These are phyloP conservation scores for Chrysomela aeneicollis DNA, from an alignment of 2,888 invertebrate species.

Conservation along the genomic window DNA sequence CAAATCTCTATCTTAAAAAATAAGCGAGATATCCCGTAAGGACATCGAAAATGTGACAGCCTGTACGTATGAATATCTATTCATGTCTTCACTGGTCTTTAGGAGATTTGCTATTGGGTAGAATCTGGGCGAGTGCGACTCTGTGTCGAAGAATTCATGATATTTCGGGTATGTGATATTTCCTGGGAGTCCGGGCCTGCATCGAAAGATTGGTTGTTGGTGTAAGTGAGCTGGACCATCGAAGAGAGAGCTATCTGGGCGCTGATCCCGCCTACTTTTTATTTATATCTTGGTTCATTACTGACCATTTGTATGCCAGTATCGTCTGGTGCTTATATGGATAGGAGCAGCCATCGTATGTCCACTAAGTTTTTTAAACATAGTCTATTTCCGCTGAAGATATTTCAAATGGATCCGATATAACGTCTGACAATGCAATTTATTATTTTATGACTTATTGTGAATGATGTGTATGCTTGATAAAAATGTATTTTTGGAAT, in stretches of 20 bases:
- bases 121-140: background rate
- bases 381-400: constrained; percentile 58
- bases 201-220: constrained; percentile 4
- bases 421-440: constrained; percentile 53
- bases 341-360: constrained; percentile 59
- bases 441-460: constrained; percentile 56
- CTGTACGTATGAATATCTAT: too few species aligned
- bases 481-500: constrained; percentile 15
- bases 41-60: too few species aligned
- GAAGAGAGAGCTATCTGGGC: constrained; percentile 26
- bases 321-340: constrained; percentile 60
- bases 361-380: constrained; percentile 55
- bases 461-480: constrained; percentile 45
- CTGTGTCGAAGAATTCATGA: background rate
- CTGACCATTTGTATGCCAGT: constrained; percentile 59
- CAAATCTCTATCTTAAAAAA: too few species aligned
- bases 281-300: constrained; percentile 59
- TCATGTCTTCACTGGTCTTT: too few species aligned
- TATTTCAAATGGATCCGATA: constrained; percentile 55
- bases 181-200: constrained; percentile 3
- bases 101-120: too few species aligned
- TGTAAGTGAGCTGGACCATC: constrained; percentile 32
- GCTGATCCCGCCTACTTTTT: constrained; percentile 59
- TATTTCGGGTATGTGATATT: background rate
- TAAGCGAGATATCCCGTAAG: too few species aligned